phyloP scores from a whole-genome alignment of 2,888 invertebrate species.

The Ornithoptera priamus region DNA sequence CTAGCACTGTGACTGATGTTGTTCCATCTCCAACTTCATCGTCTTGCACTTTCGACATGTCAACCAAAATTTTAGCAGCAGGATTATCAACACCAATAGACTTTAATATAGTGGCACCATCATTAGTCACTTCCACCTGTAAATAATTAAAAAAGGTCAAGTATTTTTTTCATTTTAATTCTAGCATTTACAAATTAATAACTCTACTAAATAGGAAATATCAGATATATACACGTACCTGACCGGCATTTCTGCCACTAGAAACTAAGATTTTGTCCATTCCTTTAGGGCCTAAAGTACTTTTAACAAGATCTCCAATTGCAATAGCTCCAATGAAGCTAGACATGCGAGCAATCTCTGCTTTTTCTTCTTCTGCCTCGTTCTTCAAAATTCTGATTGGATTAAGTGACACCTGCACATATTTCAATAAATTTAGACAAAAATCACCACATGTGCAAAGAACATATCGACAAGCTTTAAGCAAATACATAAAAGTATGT shows the following conservation, averaged over 20 bases:
- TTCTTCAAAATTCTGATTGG: constrained; percentile 96
- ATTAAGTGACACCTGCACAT: constrained; percentile 89
- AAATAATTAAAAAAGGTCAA: constrained; percentile 32
- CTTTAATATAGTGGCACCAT: constrained; percentile 98
- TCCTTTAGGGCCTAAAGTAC: constrained; percentile 99
- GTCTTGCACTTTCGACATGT: constrained; percentile 99
- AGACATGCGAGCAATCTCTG: constrained; percentile 97
- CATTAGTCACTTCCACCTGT: constrained; percentile 98
- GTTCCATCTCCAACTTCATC: constrained; percentile 99
- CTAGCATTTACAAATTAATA: neutral
- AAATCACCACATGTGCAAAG: constrained; percentile 54
- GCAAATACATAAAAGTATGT: neutral
- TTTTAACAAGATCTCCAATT: constrained; percentile 98
- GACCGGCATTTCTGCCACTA: constrained; percentile 87
- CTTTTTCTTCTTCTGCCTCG: constrained; percentile 98
- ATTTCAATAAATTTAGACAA: constrained; percentile 29
- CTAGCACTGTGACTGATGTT: constrained; percentile 97
- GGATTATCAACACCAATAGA: constrained; percentile 99
- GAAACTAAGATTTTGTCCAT: constrained; percentile 96
- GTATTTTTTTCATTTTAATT: neutral
- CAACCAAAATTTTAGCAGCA: constrained; percentile 99
- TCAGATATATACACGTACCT: constrained; percentile 52
- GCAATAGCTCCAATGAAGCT: constrained; percentile 99
- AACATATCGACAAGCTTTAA: constrained; percentile 7
- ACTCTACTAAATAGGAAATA: neutral